Base-by-base conservation (phyloP, 1,140 invertebrate genomes). In the Lanistes nyassanus region DNA sequence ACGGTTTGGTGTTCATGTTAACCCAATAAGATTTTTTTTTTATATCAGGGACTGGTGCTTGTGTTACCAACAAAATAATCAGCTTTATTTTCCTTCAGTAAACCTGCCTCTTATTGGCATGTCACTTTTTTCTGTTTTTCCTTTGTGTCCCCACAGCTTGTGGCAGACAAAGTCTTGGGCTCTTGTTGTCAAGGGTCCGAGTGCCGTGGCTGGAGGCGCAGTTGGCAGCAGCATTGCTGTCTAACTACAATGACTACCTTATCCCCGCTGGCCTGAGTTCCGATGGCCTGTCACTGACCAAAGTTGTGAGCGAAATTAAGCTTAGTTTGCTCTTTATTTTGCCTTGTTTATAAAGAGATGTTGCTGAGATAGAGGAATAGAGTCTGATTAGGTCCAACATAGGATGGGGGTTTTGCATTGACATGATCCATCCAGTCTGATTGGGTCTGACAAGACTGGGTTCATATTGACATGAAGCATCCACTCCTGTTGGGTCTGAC, bases 211-310 rank as follows among this genome's bases (percentile, higher is more conserved):
- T 72, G 37, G 55, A 36, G 70, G 23, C 55, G 23, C 55, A 72
- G 70, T n/a, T 72, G 34, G 31, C 31, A 19, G 53, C 55, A 13
- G 26, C 34, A 56, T 37, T 81, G 29, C 56, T 80, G 39, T 31
- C 26, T 36, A 68, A 80, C n/a, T 68, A 74, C 26, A 75, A 78
- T 60, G 76, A 78, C 67, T 78, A 78, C 65, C 53, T 80, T 26
- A 53, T 81, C 16, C 53, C 75, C 39, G 70, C 74, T 53, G 75
- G 76, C 16, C 31, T 81, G 31, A 73, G 72, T 47, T 51, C 65
- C 19, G 69, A 73, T 19, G 58, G 26, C n/a, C 47, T 74, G 34
- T 66, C 75, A 51, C 31, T 78, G n/a, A 56, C n/a, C 26, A 73
- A 74, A 64, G 68, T 78, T 34, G 73, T 78, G 62, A 65, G 77